These are phyloP conservation scores for Harpegnathos saltator DNA, from an alignment of 1,140 invertebrate genomes.

Conservation along the genomic window DNA sequence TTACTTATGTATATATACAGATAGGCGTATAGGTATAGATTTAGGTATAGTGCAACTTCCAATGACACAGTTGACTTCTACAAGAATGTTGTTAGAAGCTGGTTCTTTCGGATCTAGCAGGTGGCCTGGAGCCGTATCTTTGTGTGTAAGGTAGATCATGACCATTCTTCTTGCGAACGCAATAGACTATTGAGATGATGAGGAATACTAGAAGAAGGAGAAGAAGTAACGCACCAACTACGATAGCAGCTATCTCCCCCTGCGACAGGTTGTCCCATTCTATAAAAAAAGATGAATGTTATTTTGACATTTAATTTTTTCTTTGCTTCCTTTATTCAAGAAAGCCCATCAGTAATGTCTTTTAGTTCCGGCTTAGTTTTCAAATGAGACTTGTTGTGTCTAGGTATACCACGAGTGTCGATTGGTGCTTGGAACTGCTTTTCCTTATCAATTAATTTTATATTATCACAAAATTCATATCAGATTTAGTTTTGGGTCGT, in stretches of 20 bases:
- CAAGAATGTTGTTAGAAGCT: slow-evolving; percentile 72
- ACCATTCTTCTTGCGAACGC: slow-evolving; percentile 77
- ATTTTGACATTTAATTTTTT: neutral
- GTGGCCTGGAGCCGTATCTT: slow-evolving; percentile 82
- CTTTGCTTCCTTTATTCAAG: neutral
- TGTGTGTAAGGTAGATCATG: slow-evolving; percentile 83
- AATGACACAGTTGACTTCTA: neutral
- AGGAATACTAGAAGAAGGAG: slow-evolving; percentile 82
- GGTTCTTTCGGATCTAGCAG: slow-evolving; percentile 78
- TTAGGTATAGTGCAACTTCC: neutral
- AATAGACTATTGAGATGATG: slow-evolving; percentile 78
- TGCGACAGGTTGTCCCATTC: slow-evolving; percentile 80
- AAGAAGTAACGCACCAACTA: slow-evolving; percentile 81
- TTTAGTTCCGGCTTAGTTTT: no score
- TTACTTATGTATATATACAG: neutral
- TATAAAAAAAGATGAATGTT: slow-evolving; percentile 66
- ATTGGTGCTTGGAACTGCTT: no score
- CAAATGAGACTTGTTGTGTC: no score
- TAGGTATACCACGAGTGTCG: no score
- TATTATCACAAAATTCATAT: neutral
- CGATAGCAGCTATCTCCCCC: slow-evolving; percentile 85
- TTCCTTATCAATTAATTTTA: neutral
- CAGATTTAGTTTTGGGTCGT: no score
- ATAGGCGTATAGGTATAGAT: neutral
- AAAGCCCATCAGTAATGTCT: neutral